A percentile compares a stretch with the other conserved stretches of the same genome.
Evolutionary conservation across 2,113 vertebrate genomes (phyloP).

Genomic region (Cepphus grylle): DNA sequence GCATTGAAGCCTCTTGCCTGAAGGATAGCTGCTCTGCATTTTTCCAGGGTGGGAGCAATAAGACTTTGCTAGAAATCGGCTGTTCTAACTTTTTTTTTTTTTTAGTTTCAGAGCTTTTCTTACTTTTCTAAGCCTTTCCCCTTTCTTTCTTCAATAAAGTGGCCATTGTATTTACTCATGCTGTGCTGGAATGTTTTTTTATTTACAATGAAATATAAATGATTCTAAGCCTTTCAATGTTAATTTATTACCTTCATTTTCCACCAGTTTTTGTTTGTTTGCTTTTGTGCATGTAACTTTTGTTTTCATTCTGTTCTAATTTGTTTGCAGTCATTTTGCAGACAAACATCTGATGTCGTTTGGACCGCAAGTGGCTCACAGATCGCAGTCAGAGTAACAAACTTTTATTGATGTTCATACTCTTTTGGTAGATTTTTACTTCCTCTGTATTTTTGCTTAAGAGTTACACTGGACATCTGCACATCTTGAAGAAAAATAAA

Average conservation of each 20-base stretch:
- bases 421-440: background rate
- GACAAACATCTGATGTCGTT: background rate
- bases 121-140: background rate
- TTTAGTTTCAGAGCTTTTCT: background rate
- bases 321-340: background rate
- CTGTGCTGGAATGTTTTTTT: constrained; percentile 17
- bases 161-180: background rate
- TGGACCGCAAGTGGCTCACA: background rate
- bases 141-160: background rate
- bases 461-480: background rate
- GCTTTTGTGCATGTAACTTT: background rate
- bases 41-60: background rate
- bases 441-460: background rate
- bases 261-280: constrained; percentile 14
- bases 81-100: background rate
- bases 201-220: constrained; percentile 21
- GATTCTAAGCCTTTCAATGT: background rate
- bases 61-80: background rate
- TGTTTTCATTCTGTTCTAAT: constrained; percentile 10
- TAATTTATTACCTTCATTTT: constrained; percentile 23
- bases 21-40: background rate
- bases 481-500: background rate
- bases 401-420: background rate
- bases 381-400: background rate
- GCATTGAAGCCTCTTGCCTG: background rate